Conservation (phyloP, 2,888 invertebrate species). For the Limnephilus lunatus region DNA sequence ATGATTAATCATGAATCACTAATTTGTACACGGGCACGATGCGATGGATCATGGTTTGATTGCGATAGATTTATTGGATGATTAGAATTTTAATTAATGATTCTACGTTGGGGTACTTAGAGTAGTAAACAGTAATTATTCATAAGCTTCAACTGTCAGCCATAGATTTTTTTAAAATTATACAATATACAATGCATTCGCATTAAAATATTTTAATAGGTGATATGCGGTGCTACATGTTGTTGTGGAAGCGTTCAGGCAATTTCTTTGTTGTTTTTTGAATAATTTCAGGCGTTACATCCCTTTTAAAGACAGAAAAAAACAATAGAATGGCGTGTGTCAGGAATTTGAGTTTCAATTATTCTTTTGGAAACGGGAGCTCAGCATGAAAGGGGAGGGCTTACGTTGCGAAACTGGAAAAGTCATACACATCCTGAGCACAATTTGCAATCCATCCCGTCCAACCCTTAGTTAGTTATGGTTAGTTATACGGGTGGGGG, state of each 20-base stretch:
- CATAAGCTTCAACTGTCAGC: not conserved
- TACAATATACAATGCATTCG: not conserved
- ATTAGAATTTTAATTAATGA: slow-evolving; percentile 56
- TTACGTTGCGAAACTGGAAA: slow-evolving; percentile 51
- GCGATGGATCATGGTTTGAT: slow-evolving; percentile 56
- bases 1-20: slow-evolving; percentile 56
- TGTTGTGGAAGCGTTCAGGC: not conserved
- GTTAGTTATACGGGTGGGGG: slow-evolving; percentile 58
- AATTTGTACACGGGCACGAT: slow-evolving; percentile 50
- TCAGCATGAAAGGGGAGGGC: slow-evolving; percentile 51
- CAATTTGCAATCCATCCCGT: slow-evolving; percentile 63
- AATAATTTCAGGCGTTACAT: slow-evolving; percentile 2
- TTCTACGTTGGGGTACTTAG: not conserved
- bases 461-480: slow-evolving; percentile 59
- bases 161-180: not conserved
- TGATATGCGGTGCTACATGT: not conserved
- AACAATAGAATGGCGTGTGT: slow-evolving; percentile 39
- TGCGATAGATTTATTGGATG: slow-evolving; percentile 49
- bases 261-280: not conserved
- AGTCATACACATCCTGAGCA: slow-evolving; percentile 58
- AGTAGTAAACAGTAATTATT: not conserved
- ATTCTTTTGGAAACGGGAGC: slow-evolving; percentile 37
- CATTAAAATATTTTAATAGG: not conserved
- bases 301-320: slow-evolving; percentile 38
- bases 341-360: slow-evolving; percentile 53